phyloP scores from a whole-genome alignment of 2,797 vertebrate genomes.

The Molossus molossus region DNA sequence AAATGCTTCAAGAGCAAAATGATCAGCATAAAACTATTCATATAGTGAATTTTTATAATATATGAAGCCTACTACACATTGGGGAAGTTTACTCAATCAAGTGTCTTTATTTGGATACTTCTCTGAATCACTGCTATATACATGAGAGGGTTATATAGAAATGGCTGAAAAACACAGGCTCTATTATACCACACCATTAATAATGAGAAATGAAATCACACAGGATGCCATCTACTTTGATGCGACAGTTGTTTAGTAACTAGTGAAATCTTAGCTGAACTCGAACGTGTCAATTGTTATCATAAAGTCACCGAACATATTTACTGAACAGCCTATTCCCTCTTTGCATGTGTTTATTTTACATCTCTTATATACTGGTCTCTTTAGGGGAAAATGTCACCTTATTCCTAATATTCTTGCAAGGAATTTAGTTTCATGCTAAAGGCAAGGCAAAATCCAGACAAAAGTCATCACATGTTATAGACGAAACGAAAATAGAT shows the following conservation, averaged over 20 bases:
- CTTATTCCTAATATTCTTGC: slow-evolving; percentile 34
- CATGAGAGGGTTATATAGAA: background rate
- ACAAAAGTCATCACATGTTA: slow-evolving; percentile 36
- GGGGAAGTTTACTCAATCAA: slow-evolving; percentile 11
- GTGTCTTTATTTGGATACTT: slow-evolving; percentile 6
- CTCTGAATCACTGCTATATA: slow-evolving; percentile 7
- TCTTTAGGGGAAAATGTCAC: slow-evolving; percentile 1
- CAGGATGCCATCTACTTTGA: slow-evolving; percentile 33
- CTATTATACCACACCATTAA: background rate
- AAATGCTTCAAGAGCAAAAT: slow-evolving; percentile 70
- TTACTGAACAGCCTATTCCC: background rate
- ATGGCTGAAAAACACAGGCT: slow-evolving; percentile 43
- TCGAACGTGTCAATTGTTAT: slow-evolving; percentile 54
- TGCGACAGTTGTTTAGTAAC: background rate
- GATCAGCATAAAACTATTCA: slow-evolving; percentile 75
- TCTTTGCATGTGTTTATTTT: background rate
- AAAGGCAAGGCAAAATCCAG: slow-evolving; percentile 22
- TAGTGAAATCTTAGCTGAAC: slow-evolving; percentile 49
- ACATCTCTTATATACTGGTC: slow-evolving; percentile 1
- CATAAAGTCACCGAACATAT: background rate
- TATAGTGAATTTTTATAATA: slow-evolving; percentile 70
- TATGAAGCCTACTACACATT: slow-evolving; percentile 57
- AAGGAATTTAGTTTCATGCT: slow-evolving; percentile 50
- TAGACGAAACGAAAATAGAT: background rate
- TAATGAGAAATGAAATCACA: slow-evolving; percentile 38